These are phyloP conservation scores for Corythornis cristatus DNA, from an alignment of 2,113 vertebrate species.

Conservation along the genomic window DNA sequence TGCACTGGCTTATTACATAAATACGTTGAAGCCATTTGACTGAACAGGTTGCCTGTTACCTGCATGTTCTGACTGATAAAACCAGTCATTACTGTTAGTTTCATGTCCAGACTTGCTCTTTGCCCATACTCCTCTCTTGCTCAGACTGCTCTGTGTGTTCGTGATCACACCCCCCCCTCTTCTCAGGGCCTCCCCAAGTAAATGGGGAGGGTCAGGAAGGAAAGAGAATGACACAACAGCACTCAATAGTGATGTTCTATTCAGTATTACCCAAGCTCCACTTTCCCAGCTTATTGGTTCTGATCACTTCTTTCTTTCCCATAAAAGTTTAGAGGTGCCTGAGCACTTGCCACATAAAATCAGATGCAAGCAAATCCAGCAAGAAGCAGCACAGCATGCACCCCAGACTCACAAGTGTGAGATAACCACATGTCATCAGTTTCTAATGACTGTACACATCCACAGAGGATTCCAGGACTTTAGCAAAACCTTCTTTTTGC, in stretches of 20 bases:
- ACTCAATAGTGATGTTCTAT: not conserved
- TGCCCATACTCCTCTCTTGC: not conserved
- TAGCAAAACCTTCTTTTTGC: constrained; percentile 1
- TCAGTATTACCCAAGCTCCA: not conserved
- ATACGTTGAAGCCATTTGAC: not conserved
- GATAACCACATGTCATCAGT: not conserved
- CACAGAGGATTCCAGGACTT: constrained; percentile 17
- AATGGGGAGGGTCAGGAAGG: not conserved
- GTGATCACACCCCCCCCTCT: not conserved
- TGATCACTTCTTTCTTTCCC: not conserved
- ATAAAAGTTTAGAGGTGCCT: not conserved
- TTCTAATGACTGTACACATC: not conserved
- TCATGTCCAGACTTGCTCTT: not conserved
- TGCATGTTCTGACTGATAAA: not conserved
- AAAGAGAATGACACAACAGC: not conserved
- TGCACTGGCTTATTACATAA: not conserved
- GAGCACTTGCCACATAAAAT: not conserved
- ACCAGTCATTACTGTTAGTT: not conserved
- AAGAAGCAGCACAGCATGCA: not conserved
- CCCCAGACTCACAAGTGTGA: not conserved
- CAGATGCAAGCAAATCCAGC: not conserved
- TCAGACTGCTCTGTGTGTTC: not conserved
- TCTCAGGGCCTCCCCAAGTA: not conserved
- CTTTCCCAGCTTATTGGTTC: not conserved
- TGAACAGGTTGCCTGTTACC: not conserved